phyloP scores from a whole-genome alignment of 2,888 invertebrate genomes.

The Erebia ligea region DNA sequence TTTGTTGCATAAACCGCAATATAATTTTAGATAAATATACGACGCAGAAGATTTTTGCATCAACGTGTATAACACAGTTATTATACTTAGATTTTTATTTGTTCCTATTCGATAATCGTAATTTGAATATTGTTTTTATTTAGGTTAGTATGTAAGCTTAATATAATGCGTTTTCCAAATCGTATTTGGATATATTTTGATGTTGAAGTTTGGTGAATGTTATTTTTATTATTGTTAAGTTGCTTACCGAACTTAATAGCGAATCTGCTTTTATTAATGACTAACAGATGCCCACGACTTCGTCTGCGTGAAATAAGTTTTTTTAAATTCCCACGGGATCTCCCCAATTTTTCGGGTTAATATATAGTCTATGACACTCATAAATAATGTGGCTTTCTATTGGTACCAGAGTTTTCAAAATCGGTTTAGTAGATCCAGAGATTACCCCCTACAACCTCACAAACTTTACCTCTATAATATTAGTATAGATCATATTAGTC shows the following conservation, averaged over 20 bases:
- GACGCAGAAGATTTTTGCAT: constrained; percentile 39
- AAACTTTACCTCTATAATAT: too few relatives aligned
- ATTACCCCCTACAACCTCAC: too few relatives aligned
- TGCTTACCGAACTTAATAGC: not conserved
- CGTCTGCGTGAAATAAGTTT: too few relatives aligned
- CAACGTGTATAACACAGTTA: constrained; percentile 36
- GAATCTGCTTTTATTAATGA: not conserved
- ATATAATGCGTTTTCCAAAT: constrained; percentile 2
- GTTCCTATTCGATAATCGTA: constrained; percentile 22
- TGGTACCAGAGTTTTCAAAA: too few relatives aligned
- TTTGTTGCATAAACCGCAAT: too few relatives aligned
- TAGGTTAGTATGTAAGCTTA: not conserved
- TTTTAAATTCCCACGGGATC: too few relatives aligned
- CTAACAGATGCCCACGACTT: too few relatives aligned
- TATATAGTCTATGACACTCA: too few relatives aligned
- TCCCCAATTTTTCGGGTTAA: too few relatives aligned
- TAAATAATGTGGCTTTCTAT: too few relatives aligned
- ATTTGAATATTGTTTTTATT: constrained; percentile 12
- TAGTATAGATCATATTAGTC: too few relatives aligned
- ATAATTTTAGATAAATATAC: constrained; percentile 17
- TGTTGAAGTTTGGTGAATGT: not conserved
- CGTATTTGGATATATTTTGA: constrained; percentile 5
- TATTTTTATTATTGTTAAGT: not conserved
- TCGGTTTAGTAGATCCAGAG: too few relatives aligned
- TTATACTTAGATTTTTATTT: constrained; percentile 18